phyloP scores from a whole-genome alignment of 1,140 invertebrate genomes.

The Maconellicoccus hirsutus region DNA sequence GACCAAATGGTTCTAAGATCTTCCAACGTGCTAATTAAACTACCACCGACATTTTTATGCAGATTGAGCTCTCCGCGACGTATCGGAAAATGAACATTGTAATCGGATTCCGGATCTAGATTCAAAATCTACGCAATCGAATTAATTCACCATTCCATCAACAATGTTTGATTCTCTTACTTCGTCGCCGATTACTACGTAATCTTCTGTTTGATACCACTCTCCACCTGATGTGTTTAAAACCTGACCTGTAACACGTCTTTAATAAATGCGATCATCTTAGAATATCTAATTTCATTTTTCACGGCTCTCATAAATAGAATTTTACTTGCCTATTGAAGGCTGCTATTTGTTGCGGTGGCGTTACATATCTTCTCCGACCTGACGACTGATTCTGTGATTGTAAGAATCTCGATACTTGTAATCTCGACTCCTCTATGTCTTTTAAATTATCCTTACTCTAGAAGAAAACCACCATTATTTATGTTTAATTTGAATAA shows the following conservation, averaged over 20 bases:
- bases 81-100: slow-evolving; percentile 82
- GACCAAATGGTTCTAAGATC: slow-evolving; percentile 83
- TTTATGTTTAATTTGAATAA: background rate
- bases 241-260: slow-evolving; percentile 55
- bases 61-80: slow-evolving; percentile 75
- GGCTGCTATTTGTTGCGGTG: slow-evolving; percentile 73
- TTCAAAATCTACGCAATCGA: slow-evolving; percentile 45
- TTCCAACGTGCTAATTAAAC: slow-evolving; percentile 64
- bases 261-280: too few species aligned
- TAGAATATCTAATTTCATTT: too few species aligned
- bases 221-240: slow-evolving; percentile 41
- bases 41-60: slow-evolving; percentile 69
- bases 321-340: slow-evolving; percentile 44
- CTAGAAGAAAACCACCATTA: slow-evolving; percentile 31
- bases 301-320: too few species aligned
- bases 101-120: slow-evolving; percentile 56
- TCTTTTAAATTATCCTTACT: slow-evolving; percentile 55
- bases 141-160: background rate
- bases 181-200: slow-evolving; percentile 54
- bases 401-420: slow-evolving; percentile 70
- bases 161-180: slow-evolving; percentile 28
- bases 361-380: slow-evolving; percentile 63
- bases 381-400: slow-evolving; percentile 73
- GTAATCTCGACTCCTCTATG: slow-evolving; percentile 68
- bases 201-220: slow-evolving; percentile 45